Conservation (phyloP, 2,797 vertebrate genomes). For the Vespertilio murinus region DNA sequence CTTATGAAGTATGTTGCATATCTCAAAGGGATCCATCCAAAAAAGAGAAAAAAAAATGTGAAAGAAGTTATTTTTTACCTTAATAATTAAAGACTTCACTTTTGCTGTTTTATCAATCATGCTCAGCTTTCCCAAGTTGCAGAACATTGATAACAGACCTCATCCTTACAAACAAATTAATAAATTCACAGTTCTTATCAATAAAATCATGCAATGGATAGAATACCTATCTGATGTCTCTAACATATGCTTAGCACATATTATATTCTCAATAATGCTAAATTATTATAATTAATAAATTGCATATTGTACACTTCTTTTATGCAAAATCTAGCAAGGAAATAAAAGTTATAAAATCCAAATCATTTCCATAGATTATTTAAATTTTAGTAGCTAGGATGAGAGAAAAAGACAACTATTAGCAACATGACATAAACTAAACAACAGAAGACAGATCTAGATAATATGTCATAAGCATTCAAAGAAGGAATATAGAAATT, state of each 20-base stretch:
- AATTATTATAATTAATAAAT: not conserved
- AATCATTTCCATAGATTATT: not conserved
- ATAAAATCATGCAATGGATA: not conserved
- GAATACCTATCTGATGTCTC: not conserved
- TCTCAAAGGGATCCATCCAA: not conserved
- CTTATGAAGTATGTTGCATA: not conserved
- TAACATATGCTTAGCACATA: not conserved
- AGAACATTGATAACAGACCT: not conserved
- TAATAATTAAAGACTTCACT: not conserved
- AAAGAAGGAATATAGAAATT: not conserved
- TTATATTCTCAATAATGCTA: not conserved
- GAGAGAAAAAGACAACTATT: slow-evolving; percentile 11
- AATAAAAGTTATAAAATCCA: not conserved
- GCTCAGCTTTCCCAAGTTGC: not conserved
- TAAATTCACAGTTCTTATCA: not conserved
- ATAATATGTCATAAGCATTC: not conserved
- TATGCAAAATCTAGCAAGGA: not conserved
- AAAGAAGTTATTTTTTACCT: not conserved
- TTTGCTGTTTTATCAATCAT: not conserved
- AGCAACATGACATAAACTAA: not conserved
- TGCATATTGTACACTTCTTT: not conserved
- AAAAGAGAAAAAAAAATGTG: not conserved
- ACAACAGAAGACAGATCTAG: not conserved
- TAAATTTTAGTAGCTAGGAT: slow-evolving; percentile 10
- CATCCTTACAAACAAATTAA: not conserved